phyloP scores from a whole-genome alignment of 2,113 vertebrate species.

The Haemorhous mexicanus region DNA sequence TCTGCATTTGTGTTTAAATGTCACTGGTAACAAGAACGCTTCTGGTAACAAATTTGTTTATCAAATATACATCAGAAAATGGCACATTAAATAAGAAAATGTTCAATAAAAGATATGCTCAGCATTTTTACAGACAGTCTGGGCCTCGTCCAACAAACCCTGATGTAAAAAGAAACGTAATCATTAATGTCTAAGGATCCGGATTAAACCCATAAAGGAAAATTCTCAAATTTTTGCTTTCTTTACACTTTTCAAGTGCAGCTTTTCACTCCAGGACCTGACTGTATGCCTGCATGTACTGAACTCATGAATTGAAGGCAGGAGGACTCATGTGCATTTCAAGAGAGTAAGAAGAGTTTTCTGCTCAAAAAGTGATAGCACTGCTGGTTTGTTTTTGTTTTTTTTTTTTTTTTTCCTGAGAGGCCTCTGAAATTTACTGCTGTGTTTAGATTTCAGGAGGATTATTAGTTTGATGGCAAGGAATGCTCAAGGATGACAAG shows the following conservation, averaged over 20 bases:
- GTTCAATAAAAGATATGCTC: slow-evolving; percentile 40
- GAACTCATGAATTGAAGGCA: background rate
- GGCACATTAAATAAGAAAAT: slow-evolving; percentile 41
- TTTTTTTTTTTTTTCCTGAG: background rate
- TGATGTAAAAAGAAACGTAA: background rate
- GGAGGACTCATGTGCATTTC: background rate
- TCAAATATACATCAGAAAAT: slow-evolving; percentile 49
- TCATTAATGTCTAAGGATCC: background rate
- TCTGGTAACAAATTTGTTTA: slow-evolving; percentile 49
- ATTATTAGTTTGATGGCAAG: background rate
- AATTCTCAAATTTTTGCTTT: background rate
- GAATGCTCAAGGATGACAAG: background rate
- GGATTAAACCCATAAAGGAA: background rate
- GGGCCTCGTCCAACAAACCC: background rate
- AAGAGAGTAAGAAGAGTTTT: background rate
- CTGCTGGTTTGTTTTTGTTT: background rate
- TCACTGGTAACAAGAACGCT: slow-evolving; percentile 43
- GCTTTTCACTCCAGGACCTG: background rate
- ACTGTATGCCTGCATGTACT: background rate
- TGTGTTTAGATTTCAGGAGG: background rate
- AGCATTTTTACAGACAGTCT: slow-evolving; percentile 24
- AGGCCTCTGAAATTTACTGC: background rate
- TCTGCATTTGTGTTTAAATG: slow-evolving; percentile 58
- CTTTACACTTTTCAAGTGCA: background rate
- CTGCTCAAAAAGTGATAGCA: background rate